These are phyloP conservation scores for Poeciliopsis presidionis DNA, from an alignment of 2,797 vertebrate genomes.

Conservation along the genomic window DNA sequence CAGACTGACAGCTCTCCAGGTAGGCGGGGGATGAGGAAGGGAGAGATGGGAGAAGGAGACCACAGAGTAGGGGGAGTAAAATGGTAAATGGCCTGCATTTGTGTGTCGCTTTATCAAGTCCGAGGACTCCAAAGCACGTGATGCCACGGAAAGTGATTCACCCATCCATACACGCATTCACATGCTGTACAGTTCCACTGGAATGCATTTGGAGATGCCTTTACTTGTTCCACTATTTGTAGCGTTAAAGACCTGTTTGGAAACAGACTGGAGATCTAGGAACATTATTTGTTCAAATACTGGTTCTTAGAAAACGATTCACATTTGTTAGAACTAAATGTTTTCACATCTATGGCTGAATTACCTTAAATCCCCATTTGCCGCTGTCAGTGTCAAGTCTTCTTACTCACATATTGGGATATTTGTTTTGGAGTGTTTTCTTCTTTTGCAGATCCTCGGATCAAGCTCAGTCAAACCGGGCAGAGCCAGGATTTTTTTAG, in stretches of 20 bases:
- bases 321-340: background rate
- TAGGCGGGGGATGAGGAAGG: slow-evolving; percentile 35
- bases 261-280: background rate
- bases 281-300: background rate
- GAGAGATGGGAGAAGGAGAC: slow-evolving; percentile 17
- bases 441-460: background rate
- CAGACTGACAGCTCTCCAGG: slow-evolving; percentile 80
- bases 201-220: background rate
- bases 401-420: background rate
- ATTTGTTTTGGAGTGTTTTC: background rate
- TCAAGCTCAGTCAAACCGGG: background rate
- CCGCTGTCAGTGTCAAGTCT: background rate
- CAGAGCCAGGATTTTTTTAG: background rate
- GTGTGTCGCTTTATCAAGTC: background rate
- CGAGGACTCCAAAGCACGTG: background rate
- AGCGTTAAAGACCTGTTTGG: background rate
- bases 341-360: background rate
- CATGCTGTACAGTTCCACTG: background rate
- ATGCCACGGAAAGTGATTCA: background rate
- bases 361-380: background rate
- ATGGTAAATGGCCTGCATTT: background rate
- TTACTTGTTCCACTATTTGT: background rate
- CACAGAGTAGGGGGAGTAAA: slow-evolving; percentile 19
- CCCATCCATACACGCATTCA: background rate
- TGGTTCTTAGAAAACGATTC: background rate